phyloP scores from a whole-genome alignment of 1,140 invertebrate species.

The Luehdorfia chinensis region DNA sequence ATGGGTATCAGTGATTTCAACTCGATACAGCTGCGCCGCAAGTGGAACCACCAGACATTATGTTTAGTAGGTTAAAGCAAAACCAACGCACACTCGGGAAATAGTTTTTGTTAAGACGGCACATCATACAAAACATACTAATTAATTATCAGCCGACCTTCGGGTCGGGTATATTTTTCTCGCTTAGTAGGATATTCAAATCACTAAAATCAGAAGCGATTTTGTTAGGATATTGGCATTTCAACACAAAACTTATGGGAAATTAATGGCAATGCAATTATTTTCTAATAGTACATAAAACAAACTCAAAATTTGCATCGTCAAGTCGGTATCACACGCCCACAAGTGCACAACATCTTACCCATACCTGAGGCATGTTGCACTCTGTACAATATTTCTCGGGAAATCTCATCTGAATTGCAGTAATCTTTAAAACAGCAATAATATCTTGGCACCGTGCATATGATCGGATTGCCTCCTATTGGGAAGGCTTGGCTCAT shows the following conservation, averaged over 20 bases:
- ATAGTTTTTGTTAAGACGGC: conserved; percentile 66
- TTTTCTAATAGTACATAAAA: conserved; percentile 69
- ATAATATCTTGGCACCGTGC: conserved; percentile 53
- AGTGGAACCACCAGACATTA: conserved; percentile 69
- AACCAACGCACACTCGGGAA: conserved; percentile 73
- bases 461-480: conserved; percentile 49
- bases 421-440: conserved; percentile 68
- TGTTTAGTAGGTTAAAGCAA: conserved; percentile 74
- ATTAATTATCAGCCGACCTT: conserved; percentile 26
- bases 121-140: conserved; percentile 71
- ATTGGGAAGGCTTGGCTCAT: conserved; percentile 54
- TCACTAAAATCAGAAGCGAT: conserved; percentile 63
- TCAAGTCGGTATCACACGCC: conserved; percentile 56
- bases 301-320: conserved; percentile 66
- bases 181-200: conserved; percentile 66
- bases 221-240: conserved; percentile 71
- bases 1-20: conserved; percentile 65
- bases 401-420: conserved; percentile 58
- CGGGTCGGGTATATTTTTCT: conserved; percentile 28
- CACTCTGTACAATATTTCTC: conserved; percentile 46
- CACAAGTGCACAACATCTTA: conserved; percentile 63
- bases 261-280: conserved; percentile 66
- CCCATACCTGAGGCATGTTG: conserved; percentile 48
- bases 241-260: conserved; percentile 71
- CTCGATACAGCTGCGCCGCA: conserved; percentile 71